Evolutionary conservation across 2,888 invertebrate species (phyloP).

Genomic region (Calliopum simillimum): DNA sequence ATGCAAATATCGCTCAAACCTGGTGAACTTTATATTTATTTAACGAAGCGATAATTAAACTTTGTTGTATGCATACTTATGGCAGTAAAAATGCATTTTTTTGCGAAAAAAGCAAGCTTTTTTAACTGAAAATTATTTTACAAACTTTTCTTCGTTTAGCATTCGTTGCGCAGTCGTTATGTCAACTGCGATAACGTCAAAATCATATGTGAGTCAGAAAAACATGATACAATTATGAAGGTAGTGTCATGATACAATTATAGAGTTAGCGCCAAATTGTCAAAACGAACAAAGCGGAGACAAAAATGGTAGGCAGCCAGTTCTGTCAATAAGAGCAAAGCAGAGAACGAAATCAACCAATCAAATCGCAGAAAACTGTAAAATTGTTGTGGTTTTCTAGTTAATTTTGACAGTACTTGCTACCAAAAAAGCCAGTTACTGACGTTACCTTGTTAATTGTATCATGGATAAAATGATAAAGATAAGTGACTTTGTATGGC

Average conservation of each 20-base stretch:
- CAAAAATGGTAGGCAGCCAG: no score
- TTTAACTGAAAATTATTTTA: background rate
- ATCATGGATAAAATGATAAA: no score
- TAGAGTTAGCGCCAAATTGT: no score
- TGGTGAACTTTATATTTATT: background rate
- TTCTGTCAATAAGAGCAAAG: no score
- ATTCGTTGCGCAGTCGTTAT: background rate
- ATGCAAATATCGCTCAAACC: background rate
- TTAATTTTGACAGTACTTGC: no score
- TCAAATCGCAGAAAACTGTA: no score
- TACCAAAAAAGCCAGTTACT: no score
- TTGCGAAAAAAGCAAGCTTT: background rate
- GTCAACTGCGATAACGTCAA: constrained; percentile 14
- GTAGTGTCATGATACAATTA: background rate
- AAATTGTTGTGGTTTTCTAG: no score
- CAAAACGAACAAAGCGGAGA: no score
- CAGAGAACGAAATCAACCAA: no score
- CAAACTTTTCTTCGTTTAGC: background rate
- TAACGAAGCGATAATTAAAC: background rate
- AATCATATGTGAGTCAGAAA: constrained; percentile 15
- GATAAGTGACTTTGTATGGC: no score
- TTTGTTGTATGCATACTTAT: background rate
- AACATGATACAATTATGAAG: background rate
- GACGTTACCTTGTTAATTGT: no score
- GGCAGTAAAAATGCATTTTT: background rate